Conservation (phyloP, 2,797 vertebrate genomes). For the Chaunax sp. region DNA sequence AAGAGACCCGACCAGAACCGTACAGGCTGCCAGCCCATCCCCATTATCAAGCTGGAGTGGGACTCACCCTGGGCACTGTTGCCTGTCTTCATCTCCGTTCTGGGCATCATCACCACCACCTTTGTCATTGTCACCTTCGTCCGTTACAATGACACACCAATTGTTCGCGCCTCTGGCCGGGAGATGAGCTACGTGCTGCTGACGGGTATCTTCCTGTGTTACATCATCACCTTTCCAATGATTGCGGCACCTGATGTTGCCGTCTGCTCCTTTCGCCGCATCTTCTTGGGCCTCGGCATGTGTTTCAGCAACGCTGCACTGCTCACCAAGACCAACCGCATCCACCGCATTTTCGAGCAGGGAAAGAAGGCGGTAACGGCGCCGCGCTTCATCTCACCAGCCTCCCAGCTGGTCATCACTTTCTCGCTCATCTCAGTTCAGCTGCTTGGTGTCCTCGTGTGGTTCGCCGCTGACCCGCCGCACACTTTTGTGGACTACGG, state of each 20-base stretch:
- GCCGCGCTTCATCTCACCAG: conserved; percentile 93
- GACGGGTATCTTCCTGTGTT: conserved; percentile 96
- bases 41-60: conserved; percentile 95
- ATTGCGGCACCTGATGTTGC: conserved; percentile 89
- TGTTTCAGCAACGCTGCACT: conserved; percentile 96
- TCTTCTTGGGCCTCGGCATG: conserved; percentile 96
- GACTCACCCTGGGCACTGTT: conserved; percentile 94
- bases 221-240: conserved; percentile 95
- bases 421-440: conserved; percentile 95
- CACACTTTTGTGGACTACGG: conserved; percentile 96
- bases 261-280: conserved; percentile 92
- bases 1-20: conserved; percentile 90
- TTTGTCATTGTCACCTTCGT: conserved; percentile 92
- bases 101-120: conserved; percentile 92
- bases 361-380: conserved; percentile 94
- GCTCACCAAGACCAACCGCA: conserved; percentile 97
- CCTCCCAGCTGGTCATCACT: conserved; percentile 94
- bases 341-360: conserved; percentile 97
- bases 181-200: conserved; percentile 96
- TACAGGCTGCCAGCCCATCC: conserved; percentile 92
- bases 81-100: conserved; percentile 91
- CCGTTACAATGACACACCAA: conserved; percentile 92
- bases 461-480: conserved; percentile 92
- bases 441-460: conserved; percentile 92
- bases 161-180: conserved; percentile 93